Conservation (phyloP, 2,888 invertebrate genomes). For the Platycnemis pennipes region DNA sequence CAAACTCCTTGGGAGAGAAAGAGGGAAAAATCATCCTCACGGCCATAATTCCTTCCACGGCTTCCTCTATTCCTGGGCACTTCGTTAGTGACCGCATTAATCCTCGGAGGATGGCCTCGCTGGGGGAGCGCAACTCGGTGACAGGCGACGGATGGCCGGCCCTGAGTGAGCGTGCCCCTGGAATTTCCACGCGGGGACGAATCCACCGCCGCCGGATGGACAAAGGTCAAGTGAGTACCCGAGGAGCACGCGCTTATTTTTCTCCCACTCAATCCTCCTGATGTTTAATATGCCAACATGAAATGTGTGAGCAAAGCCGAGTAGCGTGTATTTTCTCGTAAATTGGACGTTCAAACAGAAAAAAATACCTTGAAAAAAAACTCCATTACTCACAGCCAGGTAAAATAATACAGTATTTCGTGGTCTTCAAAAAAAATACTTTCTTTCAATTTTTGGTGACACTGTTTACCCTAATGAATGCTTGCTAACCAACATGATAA, state of each 20-base stretch:
- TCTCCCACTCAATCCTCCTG: background rate
- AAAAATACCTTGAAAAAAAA: no score
- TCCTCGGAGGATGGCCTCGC: background rate
- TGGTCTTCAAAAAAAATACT: no score
- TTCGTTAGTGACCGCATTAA: conserved; percentile 14
- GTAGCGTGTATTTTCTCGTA: no score
- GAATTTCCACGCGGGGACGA: conserved; percentile 2
- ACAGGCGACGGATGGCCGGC: background rate
- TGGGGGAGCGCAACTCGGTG: background rate
- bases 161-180: background rate
- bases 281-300: no score
- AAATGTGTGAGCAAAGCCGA: no score
- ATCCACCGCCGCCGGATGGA: background rate
- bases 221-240: no score
- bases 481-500: no score
- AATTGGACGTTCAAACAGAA: no score
- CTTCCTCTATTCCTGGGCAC: background rate
- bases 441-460: no score
- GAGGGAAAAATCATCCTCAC: background rate
- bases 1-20: background rate
- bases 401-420: no score
- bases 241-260: background rate
- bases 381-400: no score
- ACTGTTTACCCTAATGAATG: no score
- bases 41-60: background rate